Evolutionary conservation across 2,113 vertebrate genomes (phyloP).

Genomic region (Lepus timidus): DNA sequence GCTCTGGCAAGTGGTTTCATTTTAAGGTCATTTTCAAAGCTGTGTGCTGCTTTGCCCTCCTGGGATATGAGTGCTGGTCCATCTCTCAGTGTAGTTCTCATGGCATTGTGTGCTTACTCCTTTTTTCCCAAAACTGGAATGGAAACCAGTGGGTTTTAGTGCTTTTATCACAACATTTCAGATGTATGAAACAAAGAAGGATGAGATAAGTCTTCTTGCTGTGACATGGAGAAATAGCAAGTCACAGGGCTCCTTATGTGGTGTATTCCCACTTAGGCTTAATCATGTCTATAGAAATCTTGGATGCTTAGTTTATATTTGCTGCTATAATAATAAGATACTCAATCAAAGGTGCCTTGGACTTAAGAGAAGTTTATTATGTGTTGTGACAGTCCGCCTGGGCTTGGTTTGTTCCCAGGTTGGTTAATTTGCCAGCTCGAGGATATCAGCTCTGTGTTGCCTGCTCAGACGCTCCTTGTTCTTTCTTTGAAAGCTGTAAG

Average conservation of each 20-base stretch:
- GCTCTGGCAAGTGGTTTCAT: not conserved
- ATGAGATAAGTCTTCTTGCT: not conserved
- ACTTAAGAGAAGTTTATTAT: constrained; percentile 1
- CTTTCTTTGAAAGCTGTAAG: not conserved
- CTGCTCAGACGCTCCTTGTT: not conserved
- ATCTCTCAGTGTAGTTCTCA: not conserved
- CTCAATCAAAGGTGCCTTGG: not conserved
- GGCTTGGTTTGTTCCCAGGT: not conserved
- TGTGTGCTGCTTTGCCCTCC: not conserved
- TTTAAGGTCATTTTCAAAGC: not conserved
- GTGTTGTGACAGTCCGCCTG: not conserved
- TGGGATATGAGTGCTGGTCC: not conserved
- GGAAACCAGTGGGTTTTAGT: not conserved
- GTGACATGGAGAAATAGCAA: not conserved
- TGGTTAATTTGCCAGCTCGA: not conserved
- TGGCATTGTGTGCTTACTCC: not conserved
- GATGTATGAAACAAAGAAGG: not conserved
- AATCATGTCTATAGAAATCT: not conserved
- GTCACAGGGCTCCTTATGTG: not conserved
- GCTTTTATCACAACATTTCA: not conserved
- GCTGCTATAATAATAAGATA: not conserved
- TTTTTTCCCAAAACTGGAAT: not conserved
- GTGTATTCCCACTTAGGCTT: not conserved
- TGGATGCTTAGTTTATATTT: not conserved
- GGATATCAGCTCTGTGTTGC: not conserved